Conservation (phyloP, 2,113 vertebrate genomes). For the Gobio gobio region DNA sequence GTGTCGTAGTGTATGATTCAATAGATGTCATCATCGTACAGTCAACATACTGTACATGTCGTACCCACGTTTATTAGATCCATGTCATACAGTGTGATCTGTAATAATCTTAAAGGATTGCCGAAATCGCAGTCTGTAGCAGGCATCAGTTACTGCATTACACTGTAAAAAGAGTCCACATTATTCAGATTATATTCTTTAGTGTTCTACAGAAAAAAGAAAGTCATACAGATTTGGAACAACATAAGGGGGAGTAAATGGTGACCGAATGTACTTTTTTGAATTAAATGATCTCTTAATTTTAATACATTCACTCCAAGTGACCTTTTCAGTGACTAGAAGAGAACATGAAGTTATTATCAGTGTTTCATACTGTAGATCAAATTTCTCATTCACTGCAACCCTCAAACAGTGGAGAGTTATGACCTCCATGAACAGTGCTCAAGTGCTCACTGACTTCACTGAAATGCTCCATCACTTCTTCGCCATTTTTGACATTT, state of each 20-base stretch:
- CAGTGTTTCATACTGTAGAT: neutral
- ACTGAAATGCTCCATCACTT: constrained; percentile 16
- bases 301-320: neutral
- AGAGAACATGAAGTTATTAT: neutral
- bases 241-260: neutral
- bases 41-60: too few relatives aligned
- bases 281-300: neutral
- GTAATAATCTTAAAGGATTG: too few relatives aligned
- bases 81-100: neutral
- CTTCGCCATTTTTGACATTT: constrained; percentile 22
- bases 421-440: neutral
- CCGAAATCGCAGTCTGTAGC: neutral
- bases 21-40: too few relatives aligned
- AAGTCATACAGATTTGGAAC: neutral
- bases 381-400: neutral
- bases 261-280: neutral
- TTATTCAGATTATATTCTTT: neutral
- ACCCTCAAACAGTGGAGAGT: neutral
- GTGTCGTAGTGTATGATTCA: too few relatives aligned
- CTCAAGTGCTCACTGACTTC: constrained; percentile 19
- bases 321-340: neutral
- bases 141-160: neutral
- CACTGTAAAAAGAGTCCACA: neutral
- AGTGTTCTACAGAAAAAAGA: neutral
- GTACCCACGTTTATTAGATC: neutral